Percentiles rank a stretch among this genome's conserved stretches.
Evolutionary conservation across 2,797 vertebrate species (phyloP).

Genomic region (Rhinichthys osculus): DNA sequence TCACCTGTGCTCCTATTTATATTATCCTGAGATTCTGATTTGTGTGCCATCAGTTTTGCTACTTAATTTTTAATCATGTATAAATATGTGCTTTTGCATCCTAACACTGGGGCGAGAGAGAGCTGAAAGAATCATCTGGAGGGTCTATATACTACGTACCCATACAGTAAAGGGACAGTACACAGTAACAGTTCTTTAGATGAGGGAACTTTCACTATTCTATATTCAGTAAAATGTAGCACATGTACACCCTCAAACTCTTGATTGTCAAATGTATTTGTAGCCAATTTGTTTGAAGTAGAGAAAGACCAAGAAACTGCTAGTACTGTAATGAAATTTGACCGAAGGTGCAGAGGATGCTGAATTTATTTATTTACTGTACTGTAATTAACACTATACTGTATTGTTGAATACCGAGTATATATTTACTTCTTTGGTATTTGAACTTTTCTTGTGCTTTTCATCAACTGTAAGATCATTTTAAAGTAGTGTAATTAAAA

Average conservation of each 20-base stretch:
- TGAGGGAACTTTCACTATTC: neutral
- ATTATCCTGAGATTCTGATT: neutral
- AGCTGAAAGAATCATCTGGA: neutral
- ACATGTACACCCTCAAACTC: neutral
- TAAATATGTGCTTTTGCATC: no score
- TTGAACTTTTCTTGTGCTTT: neutral
- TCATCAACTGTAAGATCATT: neutral
- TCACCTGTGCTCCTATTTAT: neutral
- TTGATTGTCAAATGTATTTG: neutral
- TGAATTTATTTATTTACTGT: neutral
- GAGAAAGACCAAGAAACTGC: neutral
- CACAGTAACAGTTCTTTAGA: neutral
- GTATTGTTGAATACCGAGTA: neutral
- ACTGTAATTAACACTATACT: neutral
- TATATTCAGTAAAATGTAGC: neutral
- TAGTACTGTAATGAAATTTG: neutral
- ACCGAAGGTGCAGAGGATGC: neutral
- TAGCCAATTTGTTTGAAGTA: neutral
- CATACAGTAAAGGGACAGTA: neutral
- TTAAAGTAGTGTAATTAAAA: neutral
- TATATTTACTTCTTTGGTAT: neutral
- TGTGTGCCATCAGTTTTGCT: neutral
- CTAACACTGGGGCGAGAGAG: no score
- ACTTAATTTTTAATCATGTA: no score
- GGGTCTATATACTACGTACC: neutral